Evolutionary conservation across 1,140 invertebrate genomes (phyloP), one percentile per base, ranked within the genome.

Genomic region (Ostrea edulis): DNA sequence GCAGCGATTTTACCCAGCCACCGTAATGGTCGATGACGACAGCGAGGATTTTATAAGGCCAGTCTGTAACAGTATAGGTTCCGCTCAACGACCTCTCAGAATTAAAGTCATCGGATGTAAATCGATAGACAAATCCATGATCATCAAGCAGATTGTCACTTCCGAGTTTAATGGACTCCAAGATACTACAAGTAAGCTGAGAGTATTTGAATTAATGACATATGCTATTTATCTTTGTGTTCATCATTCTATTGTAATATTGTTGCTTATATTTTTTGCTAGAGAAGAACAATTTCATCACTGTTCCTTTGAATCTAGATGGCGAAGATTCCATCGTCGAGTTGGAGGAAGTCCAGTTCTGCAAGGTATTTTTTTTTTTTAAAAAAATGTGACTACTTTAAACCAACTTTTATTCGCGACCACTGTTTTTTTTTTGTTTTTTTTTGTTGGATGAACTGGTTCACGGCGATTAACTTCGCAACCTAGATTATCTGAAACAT

Each of bases 241-340:
- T 77, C 14, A 2, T 44, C 17, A 25, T 35, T 8, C 3, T 14
- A 44, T 77, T 71, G 7, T 29, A 29, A 29, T 12, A 29, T 9
- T 14, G 8, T 44, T 35, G 2, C 35, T 77, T 11, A 8, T 68
- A 44, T 25, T 25, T 35, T 14, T 14, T 84, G 77, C 8, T 17
- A 86, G 85, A 86, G 44, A 83, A 87, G 4, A 53, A 25, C 25
- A 62, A 71, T 68, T 52, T 84, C 14, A 87, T 51, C 29, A 82
- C 51, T n/a, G 14, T 86, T 4, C 9, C 85, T 0, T n/a, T 82
- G 68, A 25, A 55, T 0, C 25, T 86, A 8, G 85, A 86, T 35
- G 81, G 81, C 8, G 85, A 86, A 44, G 85, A 86, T 82, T 86
- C 85, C 8, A 86, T 52, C 0, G 12, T 86, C 0, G 85, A 86